Base-by-base conservation (phyloP, 2,797 vertebrate species). In the Takifugu ocellatus region DNA sequence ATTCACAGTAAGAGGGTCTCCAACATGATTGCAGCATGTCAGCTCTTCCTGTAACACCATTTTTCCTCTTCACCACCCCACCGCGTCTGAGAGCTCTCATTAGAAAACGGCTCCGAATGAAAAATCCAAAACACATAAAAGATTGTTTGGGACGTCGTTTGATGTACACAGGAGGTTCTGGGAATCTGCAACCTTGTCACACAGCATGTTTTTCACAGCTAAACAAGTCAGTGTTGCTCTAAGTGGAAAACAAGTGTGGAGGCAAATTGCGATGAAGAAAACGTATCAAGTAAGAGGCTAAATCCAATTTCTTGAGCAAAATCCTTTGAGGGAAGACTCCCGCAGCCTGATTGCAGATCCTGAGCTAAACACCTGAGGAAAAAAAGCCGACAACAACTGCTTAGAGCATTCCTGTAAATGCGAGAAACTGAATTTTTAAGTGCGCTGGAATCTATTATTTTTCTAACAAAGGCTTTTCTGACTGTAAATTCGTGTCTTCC, bases 251-350 rank as follows among this genome's bases (percentile, higher is more conserved):
- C 70, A 51, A 63, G 51, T 75, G 72, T 66, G 53, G 5, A 46
- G 72, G 65, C 72, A 84, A 78, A 82, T 74, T 61, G 68, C n/a
- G n/a, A 53, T 61, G 58, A 75, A 80, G 71, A 84, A 82, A 74
- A 81, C 70, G 58, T 56, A 75, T 74, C 55, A 74, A 76, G 82
- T 74, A 72, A 70, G 46, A 68, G 48, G 25, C 33, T 54, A 55
- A 76, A 83, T 77, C 69, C 75, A 74, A 77, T 87, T 86, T 77
- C 65, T 77, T 62, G 72, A 78, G 80, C 73, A 66, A 25, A 66
- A 60, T 36, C 75, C 83, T 73, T 53, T 3, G 68, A 75, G 75
- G 61, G 56, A 49, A 46, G 56, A 62, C 54, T 75, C 63, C 49
- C 51, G 77, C 63, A 69, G 61, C 56, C 68, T 56, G 21, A 59